Evolutionary conservation across 2,113 vertebrate genomes (phyloP).

Genomic region (Pyxicephalus adspersus): DNA sequence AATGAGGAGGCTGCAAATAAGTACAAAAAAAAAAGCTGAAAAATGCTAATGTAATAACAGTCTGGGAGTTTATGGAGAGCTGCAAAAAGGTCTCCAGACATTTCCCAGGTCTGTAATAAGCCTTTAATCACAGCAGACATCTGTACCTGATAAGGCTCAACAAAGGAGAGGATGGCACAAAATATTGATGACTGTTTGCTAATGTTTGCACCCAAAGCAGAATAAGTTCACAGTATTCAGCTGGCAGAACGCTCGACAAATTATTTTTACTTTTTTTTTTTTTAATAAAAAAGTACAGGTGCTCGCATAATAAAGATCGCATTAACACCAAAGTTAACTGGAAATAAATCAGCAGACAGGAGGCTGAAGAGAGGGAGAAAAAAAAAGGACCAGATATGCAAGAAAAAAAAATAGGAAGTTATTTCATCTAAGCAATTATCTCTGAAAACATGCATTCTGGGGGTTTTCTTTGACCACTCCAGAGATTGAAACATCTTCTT

Average conservation of each 20-base stretch:
- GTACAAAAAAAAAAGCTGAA: not conserved
- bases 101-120: not conserved
- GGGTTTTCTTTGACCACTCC: conserved; percentile 34
- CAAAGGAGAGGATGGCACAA: conserved; percentile 44
- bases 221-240: conserved; percentile 53
- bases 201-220: conserved; percentile 51
- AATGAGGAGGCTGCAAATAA: not conserved
- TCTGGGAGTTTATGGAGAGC: not conserved
- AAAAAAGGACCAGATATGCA: conserved; percentile 36
- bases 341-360: conserved; percentile 43
- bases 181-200: conserved; percentile 56
- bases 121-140: conserved; percentile 54
- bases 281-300: conserved; percentile 44
- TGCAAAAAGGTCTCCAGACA: conserved; percentile 37
- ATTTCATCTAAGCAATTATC: conserved; percentile 55
- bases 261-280: conserved; percentile 17
- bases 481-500: conserved; percentile 55
- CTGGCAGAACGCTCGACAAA: conserved; percentile 41
- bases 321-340: conserved; percentile 36
- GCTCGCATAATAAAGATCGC: conserved; percentile 50
- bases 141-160: conserved; percentile 53
- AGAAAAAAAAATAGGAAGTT: conserved; percentile 12
- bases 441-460: conserved; percentile 45
- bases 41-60: not conserved
- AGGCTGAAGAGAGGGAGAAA: not conserved